Percentiles rank a stretch among this genome's conserved stretches.
phyloP scores from a whole-genome alignment of 2,888 invertebrate genomes.

The Harpalus rufipes region DNA sequence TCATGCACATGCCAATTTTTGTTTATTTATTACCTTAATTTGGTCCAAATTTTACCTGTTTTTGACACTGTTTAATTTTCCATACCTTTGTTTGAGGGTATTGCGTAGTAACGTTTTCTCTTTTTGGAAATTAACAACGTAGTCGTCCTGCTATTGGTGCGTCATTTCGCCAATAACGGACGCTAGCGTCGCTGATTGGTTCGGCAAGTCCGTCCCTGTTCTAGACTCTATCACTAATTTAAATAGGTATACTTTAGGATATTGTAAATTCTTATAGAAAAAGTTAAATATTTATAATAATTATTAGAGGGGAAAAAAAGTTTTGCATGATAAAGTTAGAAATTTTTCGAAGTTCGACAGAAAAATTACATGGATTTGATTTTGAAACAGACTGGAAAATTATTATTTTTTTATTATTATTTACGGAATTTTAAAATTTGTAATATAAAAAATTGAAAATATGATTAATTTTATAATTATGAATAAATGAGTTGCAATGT shows the following conservation, averaged over 20 bases:
- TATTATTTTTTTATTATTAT: constrained; percentile 4
- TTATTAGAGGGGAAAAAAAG: constrained; percentile 27
- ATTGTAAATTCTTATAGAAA: constrained; percentile 26
- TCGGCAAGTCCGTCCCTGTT: constrained; percentile 51
- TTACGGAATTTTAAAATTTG: not conserved
- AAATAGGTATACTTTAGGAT: constrained; percentile 20
- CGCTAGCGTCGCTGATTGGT: constrained; percentile 31
- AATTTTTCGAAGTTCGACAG: constrained; percentile 38
- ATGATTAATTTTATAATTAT: too few species aligned
- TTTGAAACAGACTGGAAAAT: constrained; percentile 3
- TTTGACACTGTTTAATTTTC: not conserved
- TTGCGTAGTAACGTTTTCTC: constrained; percentile 9
- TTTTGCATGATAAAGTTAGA: constrained; percentile 16
- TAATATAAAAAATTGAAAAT: too few species aligned
- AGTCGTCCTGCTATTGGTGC: constrained; percentile 18
- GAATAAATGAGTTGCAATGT: too few species aligned
- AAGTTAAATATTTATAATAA: constrained; percentile 57
- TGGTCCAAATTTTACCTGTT: not conserved
- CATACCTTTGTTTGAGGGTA: not conserved
- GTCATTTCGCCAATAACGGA: constrained; percentile 32
- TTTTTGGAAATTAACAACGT: constrained; percentile 40
- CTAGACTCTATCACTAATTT: constrained; percentile 53
- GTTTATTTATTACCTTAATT: not conserved
- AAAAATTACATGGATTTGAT: constrained; percentile 24
- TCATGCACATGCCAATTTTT: not conserved